Evolutionary conservation across 2,797 vertebrate genomes (phyloP), one percentile per base, ranked within the genome.

Genomic region (Columba guinea): DNA sequence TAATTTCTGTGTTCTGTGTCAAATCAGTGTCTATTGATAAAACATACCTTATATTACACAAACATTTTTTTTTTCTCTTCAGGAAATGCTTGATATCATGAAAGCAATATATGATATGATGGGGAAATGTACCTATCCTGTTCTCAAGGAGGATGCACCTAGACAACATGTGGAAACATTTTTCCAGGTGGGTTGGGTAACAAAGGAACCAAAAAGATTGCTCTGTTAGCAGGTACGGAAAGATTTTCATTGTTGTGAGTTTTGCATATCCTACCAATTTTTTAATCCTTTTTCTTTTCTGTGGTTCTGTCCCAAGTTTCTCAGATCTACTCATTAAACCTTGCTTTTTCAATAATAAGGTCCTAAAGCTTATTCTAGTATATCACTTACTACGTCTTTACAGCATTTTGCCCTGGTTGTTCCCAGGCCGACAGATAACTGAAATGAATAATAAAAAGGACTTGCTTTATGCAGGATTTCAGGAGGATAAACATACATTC

Each of bases 41-140:
- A n/a, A 30, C 5, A 4, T 28, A 37, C 32, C 17, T 39, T 52
- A 44, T 3, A 24, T 89, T 82, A 89, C 6, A 35, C 9, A 73
- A 23, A 35, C 4, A 2, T 30, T 1, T 28, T 76, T 73, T 56
- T 92, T 77, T 84, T 39, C 87, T 85, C 84, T 75, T 53, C 87
- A 99, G 99, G 99, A 99, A 98, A 99, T 99, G 99, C 98, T 99
- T 30, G 99, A 99, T 96, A 99, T 99, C 95, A 99, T 99, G 99
- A 99, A 99, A 98, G 99, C 99, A 90, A 99, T 99, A 95, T 99
- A 99, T 6, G 99, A 99, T 96, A 99, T 99, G 99, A 99, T 99
- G 99, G 99, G 99, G 6, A 99, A 99, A 96, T 99, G 99, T 94
- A 99, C 99, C 51, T 99, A 99, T 59, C 99, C 99, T 13, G 95